Conservation (phyloP, 2,113 vertebrate species). For the Paramormyrops kingsleyae region DNA sequence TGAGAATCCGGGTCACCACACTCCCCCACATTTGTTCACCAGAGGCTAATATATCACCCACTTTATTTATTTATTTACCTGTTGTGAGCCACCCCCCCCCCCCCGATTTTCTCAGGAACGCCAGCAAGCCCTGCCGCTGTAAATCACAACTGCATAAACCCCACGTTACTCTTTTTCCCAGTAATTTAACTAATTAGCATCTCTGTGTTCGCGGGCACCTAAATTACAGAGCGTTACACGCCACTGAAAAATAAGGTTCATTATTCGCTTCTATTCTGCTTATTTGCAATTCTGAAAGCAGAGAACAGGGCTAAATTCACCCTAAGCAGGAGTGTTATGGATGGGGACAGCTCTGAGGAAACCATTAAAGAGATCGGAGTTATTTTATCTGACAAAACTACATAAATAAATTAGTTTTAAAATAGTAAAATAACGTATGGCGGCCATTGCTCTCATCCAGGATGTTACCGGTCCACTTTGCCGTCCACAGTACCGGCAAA, state of each 20-base stretch:
- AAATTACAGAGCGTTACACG: slow-evolving; percentile 65
- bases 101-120: background rate
- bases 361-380: slow-evolving; percentile 67
- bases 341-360: slow-evolving; percentile 74
- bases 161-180: slow-evolving; percentile 44
- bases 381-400: slow-evolving; percentile 41
- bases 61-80: slow-evolving; percentile 21
- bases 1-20: slow-evolving; percentile 25
- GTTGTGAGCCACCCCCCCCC: background rate
- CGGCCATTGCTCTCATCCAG: background rate
- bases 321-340: slow-evolving; percentile 73
- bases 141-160: slow-evolving; percentile 52
- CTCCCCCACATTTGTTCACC: slow-evolving; percentile 22
- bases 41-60: slow-evolving; percentile 17
- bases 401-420: slow-evolving; percentile 16
- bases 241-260: slow-evolving; percentile 64
- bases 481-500: too few relatives aligned
- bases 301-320: slow-evolving; percentile 68
- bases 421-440: background rate
- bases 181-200: slow-evolving; percentile 69
- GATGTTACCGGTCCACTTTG: background rate
- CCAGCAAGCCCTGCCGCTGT: background rate
- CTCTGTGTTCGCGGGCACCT: slow-evolving; percentile 57
- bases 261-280: slow-evolving; percentile 73
- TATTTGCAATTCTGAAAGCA: slow-evolving; percentile 78